These are phyloP conservation scores for Drosophila ficusphila DNA, from an alignment of 1,140 invertebrate genomes.

Conservation along the genomic window DNA sequence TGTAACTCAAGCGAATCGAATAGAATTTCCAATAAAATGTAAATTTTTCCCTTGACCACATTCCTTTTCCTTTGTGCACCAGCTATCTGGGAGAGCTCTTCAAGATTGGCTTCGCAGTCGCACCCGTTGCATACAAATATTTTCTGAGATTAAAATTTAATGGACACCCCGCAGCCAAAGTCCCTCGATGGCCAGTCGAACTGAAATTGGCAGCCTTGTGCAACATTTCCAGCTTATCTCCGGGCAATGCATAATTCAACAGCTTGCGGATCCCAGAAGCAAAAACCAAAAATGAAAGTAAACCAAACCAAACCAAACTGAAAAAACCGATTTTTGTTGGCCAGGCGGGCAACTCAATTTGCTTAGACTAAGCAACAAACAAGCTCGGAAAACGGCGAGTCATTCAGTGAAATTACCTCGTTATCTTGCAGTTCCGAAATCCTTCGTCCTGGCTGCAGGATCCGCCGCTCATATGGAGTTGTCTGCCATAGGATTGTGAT, in stretches of 20 bases:
- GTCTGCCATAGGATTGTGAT: conserved; percentile 76
- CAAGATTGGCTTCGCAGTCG: conserved; percentile 20
- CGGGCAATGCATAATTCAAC: conserved; percentile 68
- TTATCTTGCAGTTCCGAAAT: conserved; percentile 64
- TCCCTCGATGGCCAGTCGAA: conserved; percentile 27
- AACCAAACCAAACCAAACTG: neutral
- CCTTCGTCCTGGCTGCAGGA: conserved; percentile 25
- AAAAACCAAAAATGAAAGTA: conserved; percentile 26
- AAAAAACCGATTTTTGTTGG: conserved; percentile 39
- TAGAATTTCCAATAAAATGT: conserved; percentile 44
- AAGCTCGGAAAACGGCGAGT: conserved; percentile 62
- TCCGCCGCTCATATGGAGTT: conserved; percentile 58
- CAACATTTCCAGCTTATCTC: conserved; percentile 65
- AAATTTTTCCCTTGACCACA: conserved; percentile 32
- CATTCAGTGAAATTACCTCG: conserved; percentile 79
- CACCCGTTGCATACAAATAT: conserved; percentile 34
- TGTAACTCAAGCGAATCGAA: conserved; percentile 10
- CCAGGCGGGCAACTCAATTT: conserved; percentile 46
- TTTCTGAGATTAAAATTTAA: conserved; percentile 68
- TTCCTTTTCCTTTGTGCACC: conserved; percentile 13
- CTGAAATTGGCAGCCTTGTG: conserved; percentile 42
- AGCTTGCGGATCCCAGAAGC: conserved; percentile 46
- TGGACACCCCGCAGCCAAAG: conserved; percentile 16
- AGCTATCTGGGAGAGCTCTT: conserved; percentile 13
- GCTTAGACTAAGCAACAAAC: conserved; percentile 43